Base-by-base conservation (phyloP, 1,140 invertebrate genomes). In the Drosophila triauraria region DNA sequence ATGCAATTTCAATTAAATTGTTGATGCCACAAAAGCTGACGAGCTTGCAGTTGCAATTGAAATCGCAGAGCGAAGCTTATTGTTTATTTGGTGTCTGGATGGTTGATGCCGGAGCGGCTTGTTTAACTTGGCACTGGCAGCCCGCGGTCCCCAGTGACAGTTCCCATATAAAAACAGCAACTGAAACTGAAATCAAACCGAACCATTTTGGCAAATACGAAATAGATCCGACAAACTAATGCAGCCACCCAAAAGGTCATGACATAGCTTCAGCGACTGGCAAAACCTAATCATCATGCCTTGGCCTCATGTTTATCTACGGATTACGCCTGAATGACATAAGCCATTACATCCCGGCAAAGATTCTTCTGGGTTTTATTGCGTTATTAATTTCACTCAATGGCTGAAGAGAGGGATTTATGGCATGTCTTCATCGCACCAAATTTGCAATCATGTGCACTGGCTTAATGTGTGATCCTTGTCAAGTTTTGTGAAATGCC, bases 1-100 rank as follows among this genome's bases (percentile, higher is more conserved):
- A 90, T 87, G 85, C 80, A 87, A 81, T 87, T 87, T 90, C 84
- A 90, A 87, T 87, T 90, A 88, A 87, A 84, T 71, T 88, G 69
- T 51, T 61, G 58, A 46, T 65, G 64, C 78, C 56, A 80, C 71
- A 54, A 61, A 70, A 76, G 54, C 75, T 68, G 63, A 51, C 62
- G 53, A 81, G 81, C 50, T 68, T 68, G 60, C 53, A 20, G 47
- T 68, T 44, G 79, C 63, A 68, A 62, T 54, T 61, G 63, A 63
- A 77, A 47, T 61, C 76, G 57, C 82, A 64, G 38, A 72, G 43
- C 56, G 53, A 27, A 72, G 75, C 78, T 75, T 53, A 70, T 82
- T 80, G 63, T 84, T 80, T 80, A 56, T 67, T 67, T 70, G 46
- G 27, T 64, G 47, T 38, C 12, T 59, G 56, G 56, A 27, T 59